These are phyloP conservation scores for Burhinus bistriatus DNA, from an alignment of 2,113 vertebrate genomes.

Conservation along the genomic window DNA sequence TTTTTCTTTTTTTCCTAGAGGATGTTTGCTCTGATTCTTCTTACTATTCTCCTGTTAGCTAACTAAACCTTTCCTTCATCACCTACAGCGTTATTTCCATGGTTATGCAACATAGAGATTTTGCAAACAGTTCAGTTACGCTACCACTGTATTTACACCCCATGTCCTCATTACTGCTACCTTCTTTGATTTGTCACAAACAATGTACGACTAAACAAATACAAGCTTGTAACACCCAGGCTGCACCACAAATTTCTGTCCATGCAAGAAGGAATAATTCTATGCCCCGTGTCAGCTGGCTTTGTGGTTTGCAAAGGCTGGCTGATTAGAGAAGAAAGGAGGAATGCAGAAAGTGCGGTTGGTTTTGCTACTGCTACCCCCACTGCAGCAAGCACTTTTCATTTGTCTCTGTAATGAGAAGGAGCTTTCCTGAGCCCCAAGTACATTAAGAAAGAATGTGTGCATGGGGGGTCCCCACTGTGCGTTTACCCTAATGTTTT, in stretches of 20 bases:
- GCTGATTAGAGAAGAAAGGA: neutral
- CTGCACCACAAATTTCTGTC: neutral
- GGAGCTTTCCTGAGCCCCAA: neutral
- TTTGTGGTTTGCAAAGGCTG: neutral
- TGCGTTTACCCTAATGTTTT: neutral
- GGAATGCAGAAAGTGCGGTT: neutral
- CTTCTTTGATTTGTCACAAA: neutral
- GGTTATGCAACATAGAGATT: neutral
- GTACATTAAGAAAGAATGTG: conserved; percentile 3
- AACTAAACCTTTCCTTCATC: neutral
- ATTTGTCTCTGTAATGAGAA: neutral
- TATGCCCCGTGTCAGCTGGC: neutral
- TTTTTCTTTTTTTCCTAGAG: neutral
- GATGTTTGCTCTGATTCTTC: neutral
- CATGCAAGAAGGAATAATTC: neutral
- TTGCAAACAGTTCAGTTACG: neutral
- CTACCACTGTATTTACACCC: neutral
- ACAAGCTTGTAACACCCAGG: neutral
- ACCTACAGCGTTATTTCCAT: neutral
- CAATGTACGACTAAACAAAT: neutral
- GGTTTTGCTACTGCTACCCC: neutral
- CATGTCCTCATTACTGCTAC: neutral
- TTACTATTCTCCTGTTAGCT: neutral
- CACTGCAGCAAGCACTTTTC: neutral
- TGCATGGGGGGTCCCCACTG: neutral